Evolutionary conservation across 2,888 invertebrate genomes (phyloP).

Genomic region (Euplexia lucipara): DNA sequence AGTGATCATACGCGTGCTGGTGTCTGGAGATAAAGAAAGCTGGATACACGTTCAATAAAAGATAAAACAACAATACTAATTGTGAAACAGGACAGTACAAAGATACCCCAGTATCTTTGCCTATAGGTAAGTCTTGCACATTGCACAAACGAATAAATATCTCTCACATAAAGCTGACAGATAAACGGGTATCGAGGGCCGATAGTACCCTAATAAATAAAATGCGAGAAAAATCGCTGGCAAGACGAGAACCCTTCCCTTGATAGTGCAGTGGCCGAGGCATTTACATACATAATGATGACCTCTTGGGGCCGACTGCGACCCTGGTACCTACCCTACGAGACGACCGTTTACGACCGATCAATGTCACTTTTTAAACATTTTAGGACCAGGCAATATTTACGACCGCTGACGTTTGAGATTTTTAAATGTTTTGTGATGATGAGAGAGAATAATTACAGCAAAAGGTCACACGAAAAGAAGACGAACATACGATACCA

Average conservation of each 20-base stretch:
- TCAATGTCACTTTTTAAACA: conserved; percentile 49
- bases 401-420: conserved; percentile 25
- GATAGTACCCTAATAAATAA: conserved; percentile 77
- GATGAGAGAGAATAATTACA: too few species aligned
- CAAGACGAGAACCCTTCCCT: conserved; percentile 69
- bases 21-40: too few species aligned
- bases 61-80: not conserved
- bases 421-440: conserved; percentile 26
- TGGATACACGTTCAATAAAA: not conserved
- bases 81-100: not conserved
- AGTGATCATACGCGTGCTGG: too few species aligned
- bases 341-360: conserved; percentile 41
- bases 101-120: conserved; percentile 16
- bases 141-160: conserved; percentile 58
- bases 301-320: conserved; percentile 62
- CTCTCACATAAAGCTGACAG: conserved; percentile 65
- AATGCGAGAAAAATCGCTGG: conserved; percentile 76
- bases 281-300: conserved; percentile 77
- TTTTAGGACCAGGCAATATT: conserved; percentile 38
- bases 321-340: conserved; percentile 29
- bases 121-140: conserved; percentile 15
- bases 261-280: conserved; percentile 68
- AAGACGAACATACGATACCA: too few species aligned
- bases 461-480: too few species aligned
- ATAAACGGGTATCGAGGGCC: conserved; percentile 64